phyloP scores from a whole-genome alignment of 2,797 vertebrate species.

The Bryconaethiops microstoma region DNA sequence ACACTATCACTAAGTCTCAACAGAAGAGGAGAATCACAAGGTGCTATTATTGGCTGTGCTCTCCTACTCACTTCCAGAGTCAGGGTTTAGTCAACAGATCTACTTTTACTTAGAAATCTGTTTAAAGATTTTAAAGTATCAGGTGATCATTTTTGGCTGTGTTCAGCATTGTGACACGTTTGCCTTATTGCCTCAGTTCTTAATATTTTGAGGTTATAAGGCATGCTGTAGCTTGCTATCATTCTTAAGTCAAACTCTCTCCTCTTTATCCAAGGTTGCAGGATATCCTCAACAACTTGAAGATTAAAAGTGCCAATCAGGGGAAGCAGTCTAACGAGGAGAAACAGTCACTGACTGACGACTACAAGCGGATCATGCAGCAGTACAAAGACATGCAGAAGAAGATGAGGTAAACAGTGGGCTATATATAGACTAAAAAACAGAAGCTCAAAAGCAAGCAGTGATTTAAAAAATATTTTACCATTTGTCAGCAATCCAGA shows the following conservation, averaged over 20 bases:
- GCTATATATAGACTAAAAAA: too few species aligned
- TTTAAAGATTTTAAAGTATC: neutral
- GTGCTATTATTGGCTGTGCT: constrained; percentile 61
- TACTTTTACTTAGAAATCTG: neutral
- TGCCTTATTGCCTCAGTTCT: too few species aligned
- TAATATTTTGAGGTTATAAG: neutral
- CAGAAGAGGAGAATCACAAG: constrained; percentile 77
- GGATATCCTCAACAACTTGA: constrained; percentile 69
- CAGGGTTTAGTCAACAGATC: neutral
- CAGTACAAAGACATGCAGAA: constrained; percentile 79
- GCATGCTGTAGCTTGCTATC: neutral
- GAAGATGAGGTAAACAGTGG: constrained; percentile 76
- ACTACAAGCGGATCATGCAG: constrained; percentile 67
- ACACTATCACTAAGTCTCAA: constrained; percentile 71
- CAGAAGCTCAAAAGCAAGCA: too few species aligned
- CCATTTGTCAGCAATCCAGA: too few species aligned
- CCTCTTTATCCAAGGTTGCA: constrained; percentile 73
- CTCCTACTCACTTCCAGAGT: neutral
- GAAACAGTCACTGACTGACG: constrained; percentile 63
- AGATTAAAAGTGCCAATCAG: constrained; percentile 63
- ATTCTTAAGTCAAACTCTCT: constrained; percentile 41
- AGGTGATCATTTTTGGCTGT: neutral
- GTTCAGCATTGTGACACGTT: too few species aligned
- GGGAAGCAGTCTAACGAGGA: constrained; percentile 72
- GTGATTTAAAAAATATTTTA: too few species aligned